Evolutionary conservation across 2,113 vertebrate species (phyloP).

Genomic region (Tetraodon nigroviridis): DNA sequence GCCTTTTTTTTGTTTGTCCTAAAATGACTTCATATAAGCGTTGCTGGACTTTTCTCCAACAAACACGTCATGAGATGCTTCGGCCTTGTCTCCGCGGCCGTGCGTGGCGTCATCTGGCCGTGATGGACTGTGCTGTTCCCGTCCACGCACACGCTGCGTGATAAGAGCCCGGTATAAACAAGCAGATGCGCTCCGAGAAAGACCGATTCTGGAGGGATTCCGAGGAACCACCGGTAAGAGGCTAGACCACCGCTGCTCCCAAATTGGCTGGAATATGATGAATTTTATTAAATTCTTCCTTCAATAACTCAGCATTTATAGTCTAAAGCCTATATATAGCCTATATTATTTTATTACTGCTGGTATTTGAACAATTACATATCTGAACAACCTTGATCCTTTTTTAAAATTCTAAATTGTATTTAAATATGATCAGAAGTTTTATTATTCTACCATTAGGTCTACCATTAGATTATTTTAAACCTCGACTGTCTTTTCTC

Average conservation of each 20-base stretch:
- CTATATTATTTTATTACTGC: too few relatives aligned
- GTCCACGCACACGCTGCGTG: conserved; percentile 15
- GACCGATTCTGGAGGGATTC: not conserved
- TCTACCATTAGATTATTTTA: too few relatives aligned
- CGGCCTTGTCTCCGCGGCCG: conserved; percentile 48
- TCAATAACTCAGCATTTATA: too few relatives aligned
- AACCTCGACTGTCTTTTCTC: too few relatives aligned
- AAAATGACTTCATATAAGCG: not conserved
- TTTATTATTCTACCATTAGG: too few relatives aligned
- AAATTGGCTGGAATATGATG: not conserved
- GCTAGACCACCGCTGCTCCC: not conserved
- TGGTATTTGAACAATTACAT: too few relatives aligned
- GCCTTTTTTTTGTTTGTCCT: not conserved
- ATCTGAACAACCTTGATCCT: too few relatives aligned
- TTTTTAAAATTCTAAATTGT: too few relatives aligned
- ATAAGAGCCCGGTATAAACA: conserved; percentile 56
- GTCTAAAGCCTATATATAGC: too few relatives aligned
- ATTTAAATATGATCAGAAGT: too few relatives aligned
- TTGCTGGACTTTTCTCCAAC: not conserved
- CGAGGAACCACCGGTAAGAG: conserved; percentile 28
- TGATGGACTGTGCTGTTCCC: conserved; percentile 60
- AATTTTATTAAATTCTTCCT: not conserved
- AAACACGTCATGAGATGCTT: conserved; percentile 30
- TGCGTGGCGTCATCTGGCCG: conserved; percentile 34
- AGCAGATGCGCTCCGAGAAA: not conserved